These are phyloP conservation scores for Drosophila neonasuta DNA, from an alignment of 2,888 invertebrate genomes.

Conservation along the genomic window DNA sequence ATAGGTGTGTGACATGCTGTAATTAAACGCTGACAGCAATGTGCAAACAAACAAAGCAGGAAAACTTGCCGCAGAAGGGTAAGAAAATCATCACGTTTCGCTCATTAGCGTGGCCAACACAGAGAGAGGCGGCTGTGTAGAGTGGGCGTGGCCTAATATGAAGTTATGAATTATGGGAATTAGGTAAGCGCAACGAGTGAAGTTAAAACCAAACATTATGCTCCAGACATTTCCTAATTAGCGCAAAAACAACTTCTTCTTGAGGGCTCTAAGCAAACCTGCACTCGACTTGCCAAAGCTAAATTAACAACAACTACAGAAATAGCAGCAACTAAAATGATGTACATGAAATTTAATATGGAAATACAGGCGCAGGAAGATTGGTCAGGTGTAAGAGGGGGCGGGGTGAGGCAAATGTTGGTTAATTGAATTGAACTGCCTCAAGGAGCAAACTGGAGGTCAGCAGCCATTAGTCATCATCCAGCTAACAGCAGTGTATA, in stretches of 20 bases:
- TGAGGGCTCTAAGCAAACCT: constrained; percentile 21
- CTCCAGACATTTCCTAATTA: constrained; percentile 63
- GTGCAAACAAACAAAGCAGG: constrained; percentile 19
- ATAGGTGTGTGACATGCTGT: constrained; percentile 40
- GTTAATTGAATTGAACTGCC: constrained; percentile 69
- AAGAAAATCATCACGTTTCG: constrained; percentile 53
- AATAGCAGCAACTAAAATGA: constrained; percentile 22
- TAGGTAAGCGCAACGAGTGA: constrained; percentile 10
- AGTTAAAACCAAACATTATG: constrained; percentile 36
- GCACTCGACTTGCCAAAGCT: constrained; percentile 24
- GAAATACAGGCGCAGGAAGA: not conserved
- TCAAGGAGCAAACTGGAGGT: constrained; percentile 43
- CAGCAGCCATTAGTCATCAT: constrained; percentile 56
- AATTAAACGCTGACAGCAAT: constrained; percentile 57
- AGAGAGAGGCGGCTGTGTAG: not conserved
- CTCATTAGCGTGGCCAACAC: constrained; percentile 57
- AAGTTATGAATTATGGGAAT: constrained; percentile 30
- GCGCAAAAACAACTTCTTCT: constrained; percentile 42
- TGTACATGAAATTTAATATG: constrained; percentile 31
- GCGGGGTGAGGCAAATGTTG: constrained; percentile 15
- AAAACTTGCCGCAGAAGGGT: constrained; percentile 33
- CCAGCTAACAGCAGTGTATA: constrained; percentile 17
- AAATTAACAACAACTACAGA: constrained; percentile 20
- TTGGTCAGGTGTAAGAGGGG: not conserved
- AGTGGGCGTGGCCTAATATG: constrained; percentile 23